Conservation (phyloP, 2,797 vertebrate genomes). For the Synanceia verrucosa region DNA sequence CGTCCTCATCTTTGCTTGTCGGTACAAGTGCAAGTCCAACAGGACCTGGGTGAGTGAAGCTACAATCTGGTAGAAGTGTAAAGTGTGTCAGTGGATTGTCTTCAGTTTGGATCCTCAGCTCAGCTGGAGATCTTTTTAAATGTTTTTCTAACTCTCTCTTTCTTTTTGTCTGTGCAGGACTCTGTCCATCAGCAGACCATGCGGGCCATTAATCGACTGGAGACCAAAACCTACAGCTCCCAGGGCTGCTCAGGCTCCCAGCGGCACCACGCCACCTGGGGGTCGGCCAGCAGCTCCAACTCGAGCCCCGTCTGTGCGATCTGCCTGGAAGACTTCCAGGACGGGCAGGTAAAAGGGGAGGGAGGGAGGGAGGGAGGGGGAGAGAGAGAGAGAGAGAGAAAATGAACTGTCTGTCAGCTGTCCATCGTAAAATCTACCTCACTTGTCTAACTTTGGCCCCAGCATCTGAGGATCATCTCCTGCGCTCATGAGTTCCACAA, state of each 20-base stretch:
- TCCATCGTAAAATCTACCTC: background rate
- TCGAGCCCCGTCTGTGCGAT: conserved; percentile 93
- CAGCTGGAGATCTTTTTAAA: background rate
- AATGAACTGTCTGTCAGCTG: background rate
- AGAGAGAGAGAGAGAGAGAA: background rate
- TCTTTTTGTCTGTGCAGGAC: conserved; percentile 77
- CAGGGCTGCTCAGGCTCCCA: conserved; percentile 79
- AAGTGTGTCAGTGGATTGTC: background rate
- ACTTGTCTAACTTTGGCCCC: background rate
- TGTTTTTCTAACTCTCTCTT: background rate
- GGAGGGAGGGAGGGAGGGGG: conserved; percentile 5
- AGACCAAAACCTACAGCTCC: conserved; percentile 89
- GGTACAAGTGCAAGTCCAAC: conserved; percentile 90
- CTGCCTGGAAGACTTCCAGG: conserved; percentile 96
- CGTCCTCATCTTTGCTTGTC: conserved; percentile 90
- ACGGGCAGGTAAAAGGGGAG: conserved; percentile 89
- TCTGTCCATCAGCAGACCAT: conserved; percentile 93
- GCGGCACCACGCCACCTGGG: conserved; percentile 75
- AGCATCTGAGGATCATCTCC: conserved; percentile 96
- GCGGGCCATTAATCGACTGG: conserved; percentile 89
- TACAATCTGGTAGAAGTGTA: background rate
- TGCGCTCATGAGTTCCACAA: conserved; percentile 97
- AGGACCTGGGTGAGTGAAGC: conserved; percentile 87
- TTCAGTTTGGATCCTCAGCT: background rate
- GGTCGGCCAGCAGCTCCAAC: conserved; percentile 92